A percentile compares a stretch with the other conserved stretches of the same genome.
These are phyloP conservation scores for Danio rerio DNA, from an alignment of 2,113 vertebrate species.

Conservation along the genomic window DNA sequence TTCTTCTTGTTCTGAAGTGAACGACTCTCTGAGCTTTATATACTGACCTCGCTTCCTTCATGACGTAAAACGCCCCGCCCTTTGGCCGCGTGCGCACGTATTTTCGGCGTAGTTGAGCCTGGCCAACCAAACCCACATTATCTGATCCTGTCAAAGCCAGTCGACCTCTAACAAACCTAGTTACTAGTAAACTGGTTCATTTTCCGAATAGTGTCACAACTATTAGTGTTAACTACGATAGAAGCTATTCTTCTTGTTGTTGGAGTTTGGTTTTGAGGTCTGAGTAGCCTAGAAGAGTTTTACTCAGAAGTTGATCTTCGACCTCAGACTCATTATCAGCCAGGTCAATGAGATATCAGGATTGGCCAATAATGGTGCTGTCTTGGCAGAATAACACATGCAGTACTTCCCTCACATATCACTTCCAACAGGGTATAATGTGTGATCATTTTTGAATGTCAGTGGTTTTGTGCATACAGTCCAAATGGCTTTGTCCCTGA, in stretches of 20 bases:
- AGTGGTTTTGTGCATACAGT: too few species aligned
- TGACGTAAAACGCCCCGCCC: slow-evolving; percentile 66
- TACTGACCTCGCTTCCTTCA: slow-evolving; percentile 44
- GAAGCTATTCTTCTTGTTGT: background rate
- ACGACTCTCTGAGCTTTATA: slow-evolving; percentile 50
- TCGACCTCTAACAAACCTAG: background rate
- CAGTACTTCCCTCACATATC: background rate
- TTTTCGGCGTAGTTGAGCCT: slow-evolving; percentile 63
- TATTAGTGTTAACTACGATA: background rate
- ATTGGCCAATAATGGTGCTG: background rate
- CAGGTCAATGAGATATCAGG: background rate
- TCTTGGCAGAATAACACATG: background rate
- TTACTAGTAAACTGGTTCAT: background rate
- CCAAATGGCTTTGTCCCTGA: too few species aligned
- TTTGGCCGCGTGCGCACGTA: slow-evolving; percentile 58
- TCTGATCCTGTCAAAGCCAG: background rate
- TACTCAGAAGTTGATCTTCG: background rate
- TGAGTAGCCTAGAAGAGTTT: background rate
- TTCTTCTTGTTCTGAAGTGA: slow-evolving; percentile 10
- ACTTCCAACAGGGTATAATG: background rate
- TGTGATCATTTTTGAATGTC: too few species aligned
- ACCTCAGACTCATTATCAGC: background rate
- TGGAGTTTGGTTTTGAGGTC: background rate
- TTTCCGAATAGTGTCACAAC: background rate
- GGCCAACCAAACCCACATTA: slow-evolving; percentile 33